Conservation (phyloP, 2,113 vertebrate species). For the Hyla sarda region DNA sequence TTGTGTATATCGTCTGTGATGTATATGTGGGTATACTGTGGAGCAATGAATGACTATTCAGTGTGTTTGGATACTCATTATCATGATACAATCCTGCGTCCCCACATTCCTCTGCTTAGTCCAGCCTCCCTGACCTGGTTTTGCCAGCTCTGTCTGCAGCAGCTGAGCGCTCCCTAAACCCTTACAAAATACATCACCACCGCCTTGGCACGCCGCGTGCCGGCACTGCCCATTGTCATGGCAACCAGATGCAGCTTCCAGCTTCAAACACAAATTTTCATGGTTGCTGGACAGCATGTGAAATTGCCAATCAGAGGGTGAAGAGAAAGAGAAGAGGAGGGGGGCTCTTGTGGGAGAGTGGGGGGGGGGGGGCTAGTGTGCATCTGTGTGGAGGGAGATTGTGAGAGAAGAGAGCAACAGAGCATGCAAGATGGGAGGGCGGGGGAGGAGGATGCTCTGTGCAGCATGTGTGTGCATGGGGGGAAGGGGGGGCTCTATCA, state of each 20-base stretch:
- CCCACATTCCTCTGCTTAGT: slow-evolving; percentile 3
- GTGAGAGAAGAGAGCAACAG: background rate
- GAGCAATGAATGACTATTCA: background rate
- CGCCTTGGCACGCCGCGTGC: slow-evolving; percentile 75
- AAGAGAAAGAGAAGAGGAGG: slow-evolving; percentile 59
- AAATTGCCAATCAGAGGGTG: slow-evolving; percentile 65
- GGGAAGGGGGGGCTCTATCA: background rate
- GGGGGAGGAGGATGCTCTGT: background rate
- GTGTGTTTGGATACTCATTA: background rate
- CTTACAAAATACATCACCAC: slow-evolving; percentile 56
- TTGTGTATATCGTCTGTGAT: background rate
- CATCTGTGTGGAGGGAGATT: slow-evolving; percentile 27
- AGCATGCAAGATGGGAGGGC: background rate
- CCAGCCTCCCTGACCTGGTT: slow-evolving; percentile 53
- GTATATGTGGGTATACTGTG: background rate
- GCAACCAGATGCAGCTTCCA: slow-evolving; percentile 74
- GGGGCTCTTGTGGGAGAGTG: slow-evolving; percentile 20
- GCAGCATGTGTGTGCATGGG: slow-evolving; percentile 1
- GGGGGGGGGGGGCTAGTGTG: slow-evolving; percentile 19
- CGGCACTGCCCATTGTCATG: slow-evolving; percentile 80
- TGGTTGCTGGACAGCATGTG: slow-evolving; percentile 63
- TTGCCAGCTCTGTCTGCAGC: slow-evolving; percentile 28
- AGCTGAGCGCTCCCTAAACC: slow-evolving; percentile 47
- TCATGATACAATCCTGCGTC: slow-evolving; percentile 13
- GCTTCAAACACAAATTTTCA: slow-evolving; percentile 60